Base-by-base conservation (phyloP, 2,113 vertebrate genomes). In the Hemichromis elongatus region DNA sequence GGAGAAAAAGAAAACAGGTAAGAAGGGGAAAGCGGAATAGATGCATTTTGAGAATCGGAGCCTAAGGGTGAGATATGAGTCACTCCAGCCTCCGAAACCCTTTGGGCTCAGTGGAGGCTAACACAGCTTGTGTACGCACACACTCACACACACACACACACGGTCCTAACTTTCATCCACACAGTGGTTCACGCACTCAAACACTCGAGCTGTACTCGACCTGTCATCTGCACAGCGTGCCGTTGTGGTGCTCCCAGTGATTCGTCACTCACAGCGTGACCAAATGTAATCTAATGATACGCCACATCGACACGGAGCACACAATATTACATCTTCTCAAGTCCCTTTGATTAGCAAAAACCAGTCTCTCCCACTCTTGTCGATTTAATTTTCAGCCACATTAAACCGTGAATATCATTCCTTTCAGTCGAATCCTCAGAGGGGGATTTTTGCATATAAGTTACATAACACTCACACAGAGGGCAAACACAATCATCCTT, bases 31-130 rank as follows among this genome's bases (percentile, higher is more conserved):
- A 55, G 24, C 2, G 4, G 47, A 79, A 26, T 28, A 86, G 68
- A 84, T 81, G 70, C 77, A 91, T 86, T 91, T 88, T 90, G 50
- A 80, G 85, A 87, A 83, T 85, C 50, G 28, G 50, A 82, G 78
- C 73, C 77, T 9, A 33, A 78, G 86, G 88, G 80, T 61, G 56
- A 47, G 75, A 82, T 66, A 37, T 90, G 89, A 94, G 87, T 93
- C 90, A 91, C 47, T 18, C 13, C 28, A 9, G 11, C 79, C 77
- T 85, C 56, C 54, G 10, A 33, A 86, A 88, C 5, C 9, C 59
- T 80, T 77, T 19, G 80, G 63, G 24, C 86, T 90, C 88, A 54
- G 37, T 78, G 77, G 59, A 63, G 59, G 37, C 59, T 37, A 63
- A 63, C 59, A 0, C 59, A 63, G 59, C 19, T 63, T 2, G 2